Base-by-base conservation (phyloP, 1,140 invertebrate species). In the Calephelis virginiensis region DNA sequence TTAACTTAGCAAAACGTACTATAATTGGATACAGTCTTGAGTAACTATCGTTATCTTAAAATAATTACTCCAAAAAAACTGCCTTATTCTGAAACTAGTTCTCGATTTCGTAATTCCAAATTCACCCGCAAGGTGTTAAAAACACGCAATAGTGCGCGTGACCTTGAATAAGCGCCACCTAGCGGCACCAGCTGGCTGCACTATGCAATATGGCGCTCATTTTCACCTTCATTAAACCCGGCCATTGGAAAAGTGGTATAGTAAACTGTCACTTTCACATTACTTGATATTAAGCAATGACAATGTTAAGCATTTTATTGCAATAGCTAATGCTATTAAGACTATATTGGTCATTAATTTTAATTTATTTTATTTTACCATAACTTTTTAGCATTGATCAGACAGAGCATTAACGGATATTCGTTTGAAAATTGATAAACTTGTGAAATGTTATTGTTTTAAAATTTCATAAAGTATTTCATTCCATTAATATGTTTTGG, bases 201-300 rank as follows among this genome's bases (percentile, higher is more conserved):
- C 37, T 67, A 69, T 70, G 43, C 66, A 67, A 62, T 61, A 69
- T 69, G 65, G 61, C 60, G 59, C 38, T 43, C 61, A 56, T 74
- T 79, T 77, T 80, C 77, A 77, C 77, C 72, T 77, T 80, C 77
- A 67, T 75, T 61, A 48, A 68, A 73, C 45, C 53, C 63, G 63
- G 67, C 67, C 46, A 70, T 53, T 75, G 75, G 75, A 75, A 75
- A 79, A 69, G 68, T 66, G 68, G 60, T 69, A 70, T 74, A 62
- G 66, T 75, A 76, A 73, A 78, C 76, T 76, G 68, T 79, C 77
- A 74, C 81, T 85, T 85, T 85, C 73, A 70, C 78, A 69, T 59
- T 53, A 66, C 48, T 66, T 17, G 63, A 64, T 56, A 53, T 64
- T 64, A 64, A 64, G 63, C 49, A 64, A 64, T 53, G 43, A 13